Evolutionary conservation across 2,888 invertebrate genomes (phyloP).

Genomic region (Maniola hyperantus): DNA sequence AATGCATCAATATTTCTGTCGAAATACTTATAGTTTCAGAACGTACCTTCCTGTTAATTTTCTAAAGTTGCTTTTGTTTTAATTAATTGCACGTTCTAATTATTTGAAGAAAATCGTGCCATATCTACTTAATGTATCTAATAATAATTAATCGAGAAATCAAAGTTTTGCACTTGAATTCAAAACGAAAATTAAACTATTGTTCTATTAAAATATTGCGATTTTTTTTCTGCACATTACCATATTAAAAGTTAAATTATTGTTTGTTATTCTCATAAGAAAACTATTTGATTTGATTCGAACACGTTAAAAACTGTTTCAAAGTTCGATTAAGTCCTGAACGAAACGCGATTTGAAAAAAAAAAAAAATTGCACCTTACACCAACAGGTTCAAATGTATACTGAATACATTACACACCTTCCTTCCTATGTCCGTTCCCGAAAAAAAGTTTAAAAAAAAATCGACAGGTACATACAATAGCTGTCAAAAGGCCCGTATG

Average conservation of each 20-base stretch:
- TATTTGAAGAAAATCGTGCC: too few relatives aligned
- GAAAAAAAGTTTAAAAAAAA: conserved; percentile 55
- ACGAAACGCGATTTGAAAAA: conserved; percentile 23
- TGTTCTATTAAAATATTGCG: too few relatives aligned
- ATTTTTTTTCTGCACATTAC: too few relatives aligned
- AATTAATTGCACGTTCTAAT: too few relatives aligned
- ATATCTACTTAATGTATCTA: too few relatives aligned
- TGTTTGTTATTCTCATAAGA: too few relatives aligned
- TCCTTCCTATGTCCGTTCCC: conserved; percentile 72
- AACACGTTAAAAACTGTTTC: not conserved
- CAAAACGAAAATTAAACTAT: too few relatives aligned
- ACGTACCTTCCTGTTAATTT: not conserved
- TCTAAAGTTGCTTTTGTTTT: too few relatives aligned
- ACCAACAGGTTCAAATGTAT: conserved; percentile 66
- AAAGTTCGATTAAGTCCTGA: not conserved
- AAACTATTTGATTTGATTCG: not conserved
- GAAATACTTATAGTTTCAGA: conserved; percentile 11
- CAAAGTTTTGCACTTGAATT: too few relatives aligned
- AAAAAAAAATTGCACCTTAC: conserved; percentile 68
- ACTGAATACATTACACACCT: conserved; percentile 68
- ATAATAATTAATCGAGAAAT: too few relatives aligned
- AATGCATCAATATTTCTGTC: not conserved
- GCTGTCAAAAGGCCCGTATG: conserved; percentile 56
- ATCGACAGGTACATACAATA: conserved; percentile 70
- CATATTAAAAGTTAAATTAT: too few relatives aligned